A percentile compares a stretch with the other conserved stretches of the same genome.
These are phyloP conservation scores for Karalla daura DNA, from an alignment of 2,797 vertebrate genomes.

Conservation along the genomic window DNA sequence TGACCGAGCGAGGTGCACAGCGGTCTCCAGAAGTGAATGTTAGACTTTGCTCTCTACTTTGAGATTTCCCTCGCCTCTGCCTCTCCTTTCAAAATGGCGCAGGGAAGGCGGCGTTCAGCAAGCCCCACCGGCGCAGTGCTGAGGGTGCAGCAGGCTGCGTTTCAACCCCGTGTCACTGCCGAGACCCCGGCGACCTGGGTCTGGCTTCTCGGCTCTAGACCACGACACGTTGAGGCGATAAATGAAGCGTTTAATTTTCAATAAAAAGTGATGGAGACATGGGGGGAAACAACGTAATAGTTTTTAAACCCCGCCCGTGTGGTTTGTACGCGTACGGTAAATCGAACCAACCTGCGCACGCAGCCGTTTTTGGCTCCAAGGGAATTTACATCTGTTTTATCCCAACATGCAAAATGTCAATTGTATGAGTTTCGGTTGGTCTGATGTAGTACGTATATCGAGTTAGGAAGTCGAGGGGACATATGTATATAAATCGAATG, in stretches of 20 bases:
- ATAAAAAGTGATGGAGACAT: neutral
- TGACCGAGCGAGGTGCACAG: neutral
- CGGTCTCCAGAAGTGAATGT: constrained; percentile 1
- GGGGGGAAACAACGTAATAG: neutral
- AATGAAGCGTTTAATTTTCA: neutral
- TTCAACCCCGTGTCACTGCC: neutral
- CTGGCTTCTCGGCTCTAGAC: too few species aligned
- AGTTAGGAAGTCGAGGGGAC: too few species aligned
- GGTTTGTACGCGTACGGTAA: rapidly evolving
- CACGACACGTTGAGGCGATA: rapidly evolving
- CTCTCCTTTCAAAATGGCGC: constrained; percentile 85
- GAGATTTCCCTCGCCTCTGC: constrained; percentile 71
- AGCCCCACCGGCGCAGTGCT: constrained; percentile 19
- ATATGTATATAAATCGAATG: too few species aligned
- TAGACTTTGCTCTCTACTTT: constrained; percentile 78
- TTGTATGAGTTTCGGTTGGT: too few species aligned
- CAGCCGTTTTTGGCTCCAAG: constrained; percentile 1
- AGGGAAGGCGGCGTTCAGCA: constrained; percentile 63
- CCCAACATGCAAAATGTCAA: too few species aligned
- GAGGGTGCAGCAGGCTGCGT: constrained; percentile 2
- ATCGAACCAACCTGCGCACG: constrained; percentile 41
- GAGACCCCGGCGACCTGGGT: rapidly evolving
- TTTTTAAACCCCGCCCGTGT: constrained; percentile 40
- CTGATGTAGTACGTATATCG: too few species aligned
- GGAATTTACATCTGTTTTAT: neutral